Base-by-base conservation (phyloP, 2,113 vertebrate genomes). In the Castor canadensis region DNA sequence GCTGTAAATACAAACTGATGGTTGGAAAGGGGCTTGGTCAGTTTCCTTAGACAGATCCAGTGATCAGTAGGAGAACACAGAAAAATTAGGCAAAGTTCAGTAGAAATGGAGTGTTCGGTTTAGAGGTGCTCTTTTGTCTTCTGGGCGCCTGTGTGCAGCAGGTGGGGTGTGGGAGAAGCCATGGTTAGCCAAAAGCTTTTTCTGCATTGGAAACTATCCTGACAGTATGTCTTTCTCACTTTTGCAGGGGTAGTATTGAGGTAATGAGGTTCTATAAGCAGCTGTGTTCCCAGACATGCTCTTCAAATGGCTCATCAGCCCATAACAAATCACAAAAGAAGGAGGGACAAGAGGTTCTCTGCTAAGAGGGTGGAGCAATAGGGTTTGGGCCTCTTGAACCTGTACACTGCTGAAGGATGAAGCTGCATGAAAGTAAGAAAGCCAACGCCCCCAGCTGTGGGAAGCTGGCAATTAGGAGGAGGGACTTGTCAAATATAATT, bases 51-150 rank as follows among this genome's bases (percentile, higher is more conserved):
- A 7, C 5, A 60, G 83, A 0, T 91, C 88, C 45, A 62, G 72
- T 79, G 95, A 87, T 49, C 56, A 96, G 54, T 32, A 87, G 30
- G 73, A 95, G 56, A 92, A 95, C 45, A 88, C 67, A 72, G 22
- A 47, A 72, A 49, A 67, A 56, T 72, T 66, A 28, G 47, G 19
- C 43, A 67, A 90, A 92, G 75, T 86, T 81, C 43, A 83, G 26
- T 32, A 60, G 66, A 87, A 89, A 87, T 67, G 20, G 40, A 77
- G 87, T 28, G 54, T 58, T 84, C 56, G 43, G 26, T 30, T 89
- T 60, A 38, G 28, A 66, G 17, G 43, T 9, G 11, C 67, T 82
- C n/a, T 19, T 91, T 45, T 35, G 75, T 45, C 9, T 5, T 0
- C 54, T 56, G n/a, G 30, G 54, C 43, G 35, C 66, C 43, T 82